Conservation (phyloP, 1,140 invertebrate species). For the Danaus plexippus region DNA sequence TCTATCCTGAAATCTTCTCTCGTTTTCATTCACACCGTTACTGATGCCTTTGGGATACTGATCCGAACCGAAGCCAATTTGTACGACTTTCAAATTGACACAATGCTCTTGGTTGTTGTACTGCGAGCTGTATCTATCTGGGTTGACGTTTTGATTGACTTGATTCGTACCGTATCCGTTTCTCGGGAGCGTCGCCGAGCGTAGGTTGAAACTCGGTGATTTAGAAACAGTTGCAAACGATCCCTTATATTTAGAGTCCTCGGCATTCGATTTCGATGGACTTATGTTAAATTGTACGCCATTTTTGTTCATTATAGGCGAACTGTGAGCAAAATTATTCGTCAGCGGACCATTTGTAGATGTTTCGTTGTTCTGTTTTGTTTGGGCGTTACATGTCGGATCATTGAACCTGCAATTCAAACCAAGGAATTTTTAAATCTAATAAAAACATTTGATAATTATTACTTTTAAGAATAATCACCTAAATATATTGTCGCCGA, state of each 20-base stretch:
- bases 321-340: slow-evolving; percentile 65
- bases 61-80: slow-evolving; percentile 69
- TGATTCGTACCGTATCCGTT: slow-evolving; percentile 75
- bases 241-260: slow-evolving; percentile 62
- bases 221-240: slow-evolving; percentile 52
- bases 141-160: slow-evolving; percentile 60
- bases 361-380: slow-evolving; percentile 32
- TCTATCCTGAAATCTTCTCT: slow-evolving; percentile 59
- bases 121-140: slow-evolving; percentile 67
- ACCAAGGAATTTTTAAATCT: not conserved
- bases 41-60: slow-evolving; percentile 63
- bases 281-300: slow-evolving; percentile 65
- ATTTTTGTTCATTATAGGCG: slow-evolving; percentile 66
- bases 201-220: slow-evolving; percentile 71
- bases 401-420: slow-evolving; percentile 77
- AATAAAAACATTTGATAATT: not conserved
- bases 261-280: slow-evolving; percentile 61
- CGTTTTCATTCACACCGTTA: slow-evolving; percentile 71
- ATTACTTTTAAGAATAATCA: slow-evolving; percentile 20
- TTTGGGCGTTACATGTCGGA: slow-evolving; percentile 72
- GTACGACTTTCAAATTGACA: slow-evolving; percentile 68
- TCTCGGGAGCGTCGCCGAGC: slow-evolving; percentile 80
- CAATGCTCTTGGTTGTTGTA: slow-evolving; percentile 71
- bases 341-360: slow-evolving; percentile 40
- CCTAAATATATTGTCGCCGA: slow-evolving; percentile 71